phyloP scores from a whole-genome alignment of 1,140 invertebrate species.

The Linepithema humile region DNA sequence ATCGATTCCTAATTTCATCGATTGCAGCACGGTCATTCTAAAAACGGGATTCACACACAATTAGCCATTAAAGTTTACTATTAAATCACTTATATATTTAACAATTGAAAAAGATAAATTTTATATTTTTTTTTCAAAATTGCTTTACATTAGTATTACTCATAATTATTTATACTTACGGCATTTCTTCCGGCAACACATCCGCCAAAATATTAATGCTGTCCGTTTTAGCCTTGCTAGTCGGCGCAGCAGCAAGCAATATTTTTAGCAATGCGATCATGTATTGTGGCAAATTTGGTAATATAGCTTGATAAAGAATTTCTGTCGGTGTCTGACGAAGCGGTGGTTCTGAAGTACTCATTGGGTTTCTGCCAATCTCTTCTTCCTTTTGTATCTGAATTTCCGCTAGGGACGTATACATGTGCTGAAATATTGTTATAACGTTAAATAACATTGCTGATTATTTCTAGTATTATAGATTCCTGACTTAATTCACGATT shows the following conservation, averaged over 20 bases:
- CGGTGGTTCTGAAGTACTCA: conserved; percentile 86
- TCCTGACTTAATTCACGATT: no score
- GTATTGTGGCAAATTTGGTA: conserved; percentile 97
- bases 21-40: conserved; percentile 97
- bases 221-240: conserved; percentile 98
- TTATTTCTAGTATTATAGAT: no score
- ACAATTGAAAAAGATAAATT: conserved; percentile 23
- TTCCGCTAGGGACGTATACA: conserved; percentile 93
- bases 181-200: conserved; percentile 98
- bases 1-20: conserved; percentile 98
- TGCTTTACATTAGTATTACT: background rate
- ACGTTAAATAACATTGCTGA: no score
- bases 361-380: conserved; percentile 91
- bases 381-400: conserved; percentile 93
- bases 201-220: conserved; percentile 99
- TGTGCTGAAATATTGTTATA: conserved; percentile 88
- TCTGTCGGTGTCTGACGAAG: conserved; percentile 91
- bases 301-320: conserved; percentile 95
- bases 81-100: no score
- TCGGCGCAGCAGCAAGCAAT: conserved; percentile 97
- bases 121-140: background rate
- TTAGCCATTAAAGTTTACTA: no score
- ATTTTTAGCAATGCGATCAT: conserved; percentile 99
- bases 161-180: conserved; percentile 85
- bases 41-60: conserved; percentile 71